These are phyloP conservation scores for Scytalopus superciliaris DNA, from an alignment of 2,113 vertebrate genomes.

Conservation along the genomic window DNA sequence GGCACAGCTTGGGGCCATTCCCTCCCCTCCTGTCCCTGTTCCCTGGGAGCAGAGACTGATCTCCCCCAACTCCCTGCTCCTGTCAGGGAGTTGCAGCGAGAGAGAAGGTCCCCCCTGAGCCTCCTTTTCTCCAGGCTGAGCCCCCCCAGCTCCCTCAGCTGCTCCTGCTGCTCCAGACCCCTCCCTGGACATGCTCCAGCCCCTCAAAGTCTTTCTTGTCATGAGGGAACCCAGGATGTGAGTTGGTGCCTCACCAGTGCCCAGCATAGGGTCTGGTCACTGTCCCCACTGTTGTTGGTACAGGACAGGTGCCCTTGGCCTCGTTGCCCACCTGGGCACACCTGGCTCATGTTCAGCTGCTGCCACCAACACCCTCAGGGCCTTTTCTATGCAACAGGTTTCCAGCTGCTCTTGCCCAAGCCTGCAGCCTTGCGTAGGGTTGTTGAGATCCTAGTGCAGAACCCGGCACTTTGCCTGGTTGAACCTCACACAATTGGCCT, in stretches of 20 bases:
- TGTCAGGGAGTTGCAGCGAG: neutral
- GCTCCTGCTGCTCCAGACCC: neutral
- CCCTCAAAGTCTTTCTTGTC: neutral
- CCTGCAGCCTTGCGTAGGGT: neutral
- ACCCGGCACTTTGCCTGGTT: too few relatives aligned
- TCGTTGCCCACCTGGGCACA: neutral
- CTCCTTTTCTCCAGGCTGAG: neutral
- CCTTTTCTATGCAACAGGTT: neutral
- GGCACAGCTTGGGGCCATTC: neutral
- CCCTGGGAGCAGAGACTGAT: neutral
- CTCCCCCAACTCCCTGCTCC: neutral
- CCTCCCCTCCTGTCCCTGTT: neutral
- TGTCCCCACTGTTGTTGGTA: neutral
- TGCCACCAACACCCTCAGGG: neutral
- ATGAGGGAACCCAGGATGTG: neutral
- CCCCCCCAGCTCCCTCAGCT: neutral
- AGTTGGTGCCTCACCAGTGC: neutral
- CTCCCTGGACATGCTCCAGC: neutral
- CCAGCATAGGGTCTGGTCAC: neutral
- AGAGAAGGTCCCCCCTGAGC: neutral
- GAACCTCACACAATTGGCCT: rapidly evolving
- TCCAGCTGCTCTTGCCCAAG: neutral
- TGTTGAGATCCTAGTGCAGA: neutral
- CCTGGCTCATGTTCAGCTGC: neutral
- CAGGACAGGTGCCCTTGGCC: neutral